These are phyloP conservation scores for Baronia brevicornis DNA, from an alignment of 2,888 invertebrate genomes.

Conservation along the genomic window DNA sequence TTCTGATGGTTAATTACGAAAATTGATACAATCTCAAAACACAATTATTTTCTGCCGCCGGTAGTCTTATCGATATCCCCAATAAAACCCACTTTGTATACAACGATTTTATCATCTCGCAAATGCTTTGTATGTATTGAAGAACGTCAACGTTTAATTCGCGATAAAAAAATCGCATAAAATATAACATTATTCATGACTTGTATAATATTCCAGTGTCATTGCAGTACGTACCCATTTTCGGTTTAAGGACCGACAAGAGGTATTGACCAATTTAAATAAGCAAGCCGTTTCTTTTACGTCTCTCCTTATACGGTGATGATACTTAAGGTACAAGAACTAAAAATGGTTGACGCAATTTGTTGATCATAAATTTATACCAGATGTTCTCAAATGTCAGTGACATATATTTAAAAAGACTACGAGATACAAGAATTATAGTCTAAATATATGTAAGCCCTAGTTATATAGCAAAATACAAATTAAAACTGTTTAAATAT, in stretches of 20 bases:
- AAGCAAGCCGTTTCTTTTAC: constrained; percentile 33
- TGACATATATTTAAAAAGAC: no score
- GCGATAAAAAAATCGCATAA: constrained; percentile 1
- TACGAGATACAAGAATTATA: no score
- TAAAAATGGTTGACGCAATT: constrained; percentile 41
- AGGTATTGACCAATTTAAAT: constrained; percentile 25
- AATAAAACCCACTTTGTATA: background rate
- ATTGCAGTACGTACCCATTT: constrained; percentile 18
- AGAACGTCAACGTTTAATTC: no score
- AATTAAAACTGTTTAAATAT: no score
- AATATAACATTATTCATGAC: background rate
- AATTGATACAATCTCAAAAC: no score
- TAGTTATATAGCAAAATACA: no score
- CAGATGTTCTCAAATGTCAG: constrained; percentile 25
- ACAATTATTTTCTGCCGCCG: no score
- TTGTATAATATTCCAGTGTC: constrained; percentile 7
- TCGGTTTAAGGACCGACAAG: constrained; percentile 35
- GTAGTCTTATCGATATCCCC: background rate
- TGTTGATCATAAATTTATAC: constrained; percentile 30
- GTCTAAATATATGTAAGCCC: no score
- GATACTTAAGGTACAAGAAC: constrained; percentile 42
- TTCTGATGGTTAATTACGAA: no score
- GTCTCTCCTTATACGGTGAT: constrained; percentile 44
- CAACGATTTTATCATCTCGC: no score
- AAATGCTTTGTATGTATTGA: no score